Evolutionary conservation across 2,888 invertebrate genomes (phyloP), one percentile per base, ranked within the genome.

Genomic region (Imbricaverruca yamaguchii): DNA sequence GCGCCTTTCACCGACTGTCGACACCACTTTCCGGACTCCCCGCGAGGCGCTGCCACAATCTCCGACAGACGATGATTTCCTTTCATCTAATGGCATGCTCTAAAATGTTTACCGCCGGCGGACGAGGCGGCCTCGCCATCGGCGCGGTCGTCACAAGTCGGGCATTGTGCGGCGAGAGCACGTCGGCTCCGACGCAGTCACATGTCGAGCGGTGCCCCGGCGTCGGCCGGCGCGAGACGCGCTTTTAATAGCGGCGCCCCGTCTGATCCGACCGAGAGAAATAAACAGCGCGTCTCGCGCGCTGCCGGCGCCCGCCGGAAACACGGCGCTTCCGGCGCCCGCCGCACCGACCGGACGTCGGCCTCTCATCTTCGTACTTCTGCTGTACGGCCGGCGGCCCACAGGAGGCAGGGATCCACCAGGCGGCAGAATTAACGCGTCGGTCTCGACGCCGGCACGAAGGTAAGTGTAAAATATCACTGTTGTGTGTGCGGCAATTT

Each of bases 401-500:
- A 39, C 39, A 1, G 39, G 39, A 1, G 39, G 39, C 39, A 39
- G 2, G 39, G 39, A 39, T 39, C 39, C 39, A 39, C 39, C 25
- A 13, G 25, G 0, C 13, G 15, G 39, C 39, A 13, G 69, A 39
- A 69, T 69, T 69, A 69, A 39, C 69, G 69, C 69, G 13, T 4
- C 13, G 2, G 39, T 39, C 39, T 39, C 13, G 39, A 13, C 15
- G 15, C 4, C 23, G 39, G 39, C 69, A 4, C 39, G 15, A 39
- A 18, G 69, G 69, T 69, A 69, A 69, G 69, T 69, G 69, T 69
- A 13, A 69, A 69, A 39, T 69, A 39, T 69, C 15, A 39, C 69
- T 15, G 67, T 69, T 69, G 39, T 61, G 69, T 39, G 39, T 39
- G 39, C 69, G 39, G 39, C 69, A 69, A 69, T 69, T 69, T 39